Conservation (phyloP, 2,797 vertebrate genomes). For the Lycodopsis pacificus region DNA sequence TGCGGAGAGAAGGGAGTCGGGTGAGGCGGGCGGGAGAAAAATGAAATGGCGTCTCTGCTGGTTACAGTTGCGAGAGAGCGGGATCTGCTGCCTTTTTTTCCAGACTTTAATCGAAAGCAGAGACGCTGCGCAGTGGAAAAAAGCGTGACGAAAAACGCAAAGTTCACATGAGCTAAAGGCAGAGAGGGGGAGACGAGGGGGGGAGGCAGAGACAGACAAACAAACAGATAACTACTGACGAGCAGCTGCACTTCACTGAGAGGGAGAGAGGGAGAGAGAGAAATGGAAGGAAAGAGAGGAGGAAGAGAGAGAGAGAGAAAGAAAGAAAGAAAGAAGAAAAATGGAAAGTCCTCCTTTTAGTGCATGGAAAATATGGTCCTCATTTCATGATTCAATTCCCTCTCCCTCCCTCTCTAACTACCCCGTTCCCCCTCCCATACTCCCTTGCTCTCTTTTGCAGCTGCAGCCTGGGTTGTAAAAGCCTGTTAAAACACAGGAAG, state of each 20-base stretch:
- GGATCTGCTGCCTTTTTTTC: constrained; percentile 60
- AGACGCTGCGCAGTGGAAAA: constrained; percentile 75
- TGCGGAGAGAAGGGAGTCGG: constrained; percentile 47
- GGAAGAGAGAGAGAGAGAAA: constrained; percentile 19
- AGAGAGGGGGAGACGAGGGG: constrained; percentile 22
- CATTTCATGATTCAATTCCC: constrained; percentile 85
- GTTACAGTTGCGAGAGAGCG: constrained; percentile 56
- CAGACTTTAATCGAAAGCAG: constrained; percentile 82
- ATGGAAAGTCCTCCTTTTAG: constrained; percentile 80
- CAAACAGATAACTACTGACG: constrained; percentile 77
- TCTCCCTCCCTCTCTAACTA: constrained; percentile 70
- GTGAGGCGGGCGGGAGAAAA: constrained; percentile 9
- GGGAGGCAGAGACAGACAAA: constrained; percentile 63
- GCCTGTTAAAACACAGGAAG: constrained; percentile 78
- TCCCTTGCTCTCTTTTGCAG: constrained; percentile 67
- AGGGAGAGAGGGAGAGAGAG: constrained; percentile 23
- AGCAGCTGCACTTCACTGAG: constrained; percentile 65
- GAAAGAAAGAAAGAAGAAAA: constrained; percentile 56
- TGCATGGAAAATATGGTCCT: constrained; percentile 82
- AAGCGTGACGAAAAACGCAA: constrained; percentile 77
- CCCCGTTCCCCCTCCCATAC: constrained; percentile 60
- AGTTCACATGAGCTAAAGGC: constrained; percentile 82
- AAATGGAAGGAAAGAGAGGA: constrained; percentile 8
- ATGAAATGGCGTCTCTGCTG: constrained; percentile 70
- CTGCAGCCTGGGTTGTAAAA: constrained; percentile 75